Conservation (phyloP, 2,888 invertebrate species). For the Nysson spinosus region DNA sequence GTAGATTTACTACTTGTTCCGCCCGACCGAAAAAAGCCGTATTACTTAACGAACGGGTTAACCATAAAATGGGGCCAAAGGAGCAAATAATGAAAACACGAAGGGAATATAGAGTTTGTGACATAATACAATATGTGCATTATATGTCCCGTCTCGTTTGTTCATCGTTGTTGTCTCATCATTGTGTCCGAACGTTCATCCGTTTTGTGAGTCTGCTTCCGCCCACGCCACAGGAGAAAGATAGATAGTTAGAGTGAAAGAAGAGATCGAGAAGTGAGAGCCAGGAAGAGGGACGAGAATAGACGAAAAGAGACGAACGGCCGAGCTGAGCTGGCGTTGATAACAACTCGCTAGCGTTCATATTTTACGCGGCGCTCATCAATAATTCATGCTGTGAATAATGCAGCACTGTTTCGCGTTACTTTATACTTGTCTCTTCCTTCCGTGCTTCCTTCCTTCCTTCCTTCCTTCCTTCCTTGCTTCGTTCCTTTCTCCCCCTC, state of each 20-base stretch:
- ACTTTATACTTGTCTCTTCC: slow-evolving; percentile 63
- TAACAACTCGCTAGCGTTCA: slow-evolving; percentile 75
- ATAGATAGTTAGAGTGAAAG: slow-evolving; percentile 17
- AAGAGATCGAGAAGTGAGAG: slow-evolving; percentile 3
- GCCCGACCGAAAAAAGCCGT: too few relatives aligned
- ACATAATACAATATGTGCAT: slow-evolving; percentile 63
- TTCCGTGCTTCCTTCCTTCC: slow-evolving; percentile 29
- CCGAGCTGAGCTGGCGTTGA: slow-evolving; percentile 71
- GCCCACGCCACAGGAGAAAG: slow-evolving; percentile 14
- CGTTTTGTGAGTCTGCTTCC: slow-evolving; percentile 19
- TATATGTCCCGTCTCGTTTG: slow-evolving; percentile 61
- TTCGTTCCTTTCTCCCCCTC: slow-evolving; percentile 5
- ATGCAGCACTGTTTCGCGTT: slow-evolving; percentile 75
- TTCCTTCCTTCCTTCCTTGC: background rate
- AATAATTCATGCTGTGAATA: slow-evolving; percentile 77
- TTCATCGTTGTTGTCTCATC: slow-evolving; percentile 23
- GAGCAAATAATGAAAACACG: slow-evolving; percentile 44
- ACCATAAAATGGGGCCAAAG: slow-evolving; percentile 22
- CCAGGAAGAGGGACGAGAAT: slow-evolving; percentile 36
- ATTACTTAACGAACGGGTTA: slow-evolving; percentile 7
- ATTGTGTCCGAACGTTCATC: slow-evolving; percentile 35
- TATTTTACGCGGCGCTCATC: slow-evolving; percentile 76
- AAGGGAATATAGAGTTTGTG: slow-evolving; percentile 40
- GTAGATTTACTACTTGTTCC: too few relatives aligned
- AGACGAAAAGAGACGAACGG: too few relatives aligned